A percentile compares a stretch with the other conserved stretches of the same genome.
Evolutionary conservation across 2,113 vertebrate species (phyloP).

Genomic region (Aphelocoma coerulescens): DNA sequence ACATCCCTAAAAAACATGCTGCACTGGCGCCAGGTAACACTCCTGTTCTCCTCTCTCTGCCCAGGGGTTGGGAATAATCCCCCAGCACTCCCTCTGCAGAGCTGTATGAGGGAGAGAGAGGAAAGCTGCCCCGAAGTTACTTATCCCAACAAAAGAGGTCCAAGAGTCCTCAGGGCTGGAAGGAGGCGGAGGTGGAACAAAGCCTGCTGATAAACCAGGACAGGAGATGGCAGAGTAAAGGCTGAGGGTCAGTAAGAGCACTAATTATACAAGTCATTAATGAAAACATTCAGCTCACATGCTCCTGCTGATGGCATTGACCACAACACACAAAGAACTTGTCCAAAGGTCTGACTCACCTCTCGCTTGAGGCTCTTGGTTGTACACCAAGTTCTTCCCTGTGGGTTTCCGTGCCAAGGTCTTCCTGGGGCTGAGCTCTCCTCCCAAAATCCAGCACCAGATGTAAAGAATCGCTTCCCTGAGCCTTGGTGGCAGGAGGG

Average conservation of each 20-base stretch:
- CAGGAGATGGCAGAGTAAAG: background rate
- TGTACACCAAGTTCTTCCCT: background rate
- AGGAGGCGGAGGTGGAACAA: background rate
- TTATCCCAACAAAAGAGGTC: background rate
- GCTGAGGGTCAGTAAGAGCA: background rate
- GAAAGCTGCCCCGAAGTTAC: background rate
- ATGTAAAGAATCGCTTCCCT: accelerated
- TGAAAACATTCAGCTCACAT: background rate
- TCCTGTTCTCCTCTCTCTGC: background rate
- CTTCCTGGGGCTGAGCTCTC: background rate
- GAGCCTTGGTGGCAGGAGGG: background rate
- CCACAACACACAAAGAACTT: background rate
- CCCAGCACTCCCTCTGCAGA: background rate
- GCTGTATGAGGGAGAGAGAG: background rate
- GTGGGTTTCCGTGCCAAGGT: accelerated
- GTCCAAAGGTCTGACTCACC: background rate
- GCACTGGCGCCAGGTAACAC: slow-evolving; percentile 85
- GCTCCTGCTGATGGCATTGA: background rate
- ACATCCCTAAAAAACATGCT: slow-evolving; percentile 83
- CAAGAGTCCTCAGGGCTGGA: background rate
- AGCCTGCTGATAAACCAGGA: background rate
- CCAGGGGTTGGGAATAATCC: background rate
- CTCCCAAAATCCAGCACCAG: background rate
- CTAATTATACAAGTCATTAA: accelerated
- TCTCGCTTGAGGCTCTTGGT: background rate